Evolutionary conservation across 1,140 invertebrate species (phyloP).

Genomic region (Bombus huntii): DNA sequence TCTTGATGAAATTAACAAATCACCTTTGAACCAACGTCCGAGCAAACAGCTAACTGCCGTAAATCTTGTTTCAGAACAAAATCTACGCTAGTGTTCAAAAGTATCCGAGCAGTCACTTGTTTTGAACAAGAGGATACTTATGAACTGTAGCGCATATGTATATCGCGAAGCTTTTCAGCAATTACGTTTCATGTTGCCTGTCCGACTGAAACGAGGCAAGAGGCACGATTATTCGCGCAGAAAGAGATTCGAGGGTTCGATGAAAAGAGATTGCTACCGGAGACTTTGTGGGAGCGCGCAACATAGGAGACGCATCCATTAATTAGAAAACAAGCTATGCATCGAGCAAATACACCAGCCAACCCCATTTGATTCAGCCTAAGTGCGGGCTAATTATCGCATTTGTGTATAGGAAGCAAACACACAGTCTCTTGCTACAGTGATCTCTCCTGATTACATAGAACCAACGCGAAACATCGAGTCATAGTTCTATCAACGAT

Average conservation of each 20-base stretch:
- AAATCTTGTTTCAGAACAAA: no score
- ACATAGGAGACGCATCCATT: constrained; percentile 20
- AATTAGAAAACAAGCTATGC: constrained; percentile 38
- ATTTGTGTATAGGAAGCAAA: constrained; percentile 48
- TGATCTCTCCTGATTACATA: background rate
- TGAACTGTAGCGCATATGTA: background rate
- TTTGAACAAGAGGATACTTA: no score
- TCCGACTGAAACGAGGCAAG: background rate
- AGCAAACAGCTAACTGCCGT: no score
- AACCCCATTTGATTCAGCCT: constrained; percentile 16
- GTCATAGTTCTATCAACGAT: no score
- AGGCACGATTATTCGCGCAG: background rate
- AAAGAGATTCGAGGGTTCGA: background rate
- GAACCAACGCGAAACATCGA: no score
- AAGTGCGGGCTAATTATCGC: constrained; percentile 54
- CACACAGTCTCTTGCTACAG: background rate
- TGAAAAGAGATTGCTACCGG: constrained; percentile 6
- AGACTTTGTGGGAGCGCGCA: constrained; percentile 14
- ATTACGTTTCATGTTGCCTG: background rate
- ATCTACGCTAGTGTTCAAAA: no score
- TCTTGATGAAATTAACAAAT: no score
- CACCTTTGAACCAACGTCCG: no score
- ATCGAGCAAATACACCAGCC: background rate
- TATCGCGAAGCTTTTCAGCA: background rate
- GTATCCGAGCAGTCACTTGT: no score